Percentiles rank a stretch among this genome's conserved stretches.
Evolutionary conservation across 1,140 invertebrate species (phyloP).

Genomic region (Heterodera schachtii): DNA sequence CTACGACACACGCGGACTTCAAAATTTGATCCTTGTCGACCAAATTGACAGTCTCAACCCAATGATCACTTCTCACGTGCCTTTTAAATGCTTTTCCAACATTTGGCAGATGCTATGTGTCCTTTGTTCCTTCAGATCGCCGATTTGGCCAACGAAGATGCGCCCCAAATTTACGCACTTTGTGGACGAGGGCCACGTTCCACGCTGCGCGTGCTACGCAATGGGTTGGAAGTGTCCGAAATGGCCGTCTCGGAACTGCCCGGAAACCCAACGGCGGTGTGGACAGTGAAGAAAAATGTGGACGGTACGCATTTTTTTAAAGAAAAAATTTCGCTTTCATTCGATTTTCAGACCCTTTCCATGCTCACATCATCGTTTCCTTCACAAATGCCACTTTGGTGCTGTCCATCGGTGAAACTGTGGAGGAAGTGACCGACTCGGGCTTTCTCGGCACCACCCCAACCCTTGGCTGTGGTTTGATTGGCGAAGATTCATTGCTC

Average conservation of each 20-base stretch:
- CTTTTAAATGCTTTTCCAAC: slow-evolving; percentile 3
- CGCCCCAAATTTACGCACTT: slow-evolving; percentile 92
- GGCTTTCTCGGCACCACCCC: slow-evolving; percentile 97
- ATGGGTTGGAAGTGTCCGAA: slow-evolving; percentile 95
- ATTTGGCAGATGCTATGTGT: slow-evolving; percentile 1
- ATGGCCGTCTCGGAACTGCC: slow-evolving; percentile 99
- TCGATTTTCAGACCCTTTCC: slow-evolving; percentile 82
- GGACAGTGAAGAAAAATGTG: slow-evolving; percentile 93
- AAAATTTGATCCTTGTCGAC: slow-evolving; percentile 95
- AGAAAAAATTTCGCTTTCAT: slow-evolving; percentile 68
- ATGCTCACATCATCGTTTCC: slow-evolving; percentile 99
- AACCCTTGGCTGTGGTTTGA: slow-evolving; percentile 90
- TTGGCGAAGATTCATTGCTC: slow-evolving; percentile 94
- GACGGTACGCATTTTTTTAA: slow-evolving; percentile 75
- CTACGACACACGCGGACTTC: slow-evolving; percentile 87
- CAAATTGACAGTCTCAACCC: slow-evolving; percentile 96
- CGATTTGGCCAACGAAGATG: slow-evolving; percentile 89
- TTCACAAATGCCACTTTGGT: slow-evolving; percentile 99
- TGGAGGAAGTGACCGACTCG: slow-evolving; percentile 99
- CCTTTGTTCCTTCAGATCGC: slow-evolving; percentile 66
- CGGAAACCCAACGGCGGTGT: slow-evolving; percentile 98
- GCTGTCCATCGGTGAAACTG: slow-evolving; percentile 97
- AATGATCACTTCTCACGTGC: slow-evolving; percentile 82
- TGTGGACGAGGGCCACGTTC: slow-evolving; percentile 93
- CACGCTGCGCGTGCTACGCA: slow-evolving; percentile 82